A percentile compares a stretch with the other conserved stretches of the same genome.
Evolutionary conservation across 2,888 invertebrate species (phyloP).

Genomic region (Diadromus collaris): DNA sequence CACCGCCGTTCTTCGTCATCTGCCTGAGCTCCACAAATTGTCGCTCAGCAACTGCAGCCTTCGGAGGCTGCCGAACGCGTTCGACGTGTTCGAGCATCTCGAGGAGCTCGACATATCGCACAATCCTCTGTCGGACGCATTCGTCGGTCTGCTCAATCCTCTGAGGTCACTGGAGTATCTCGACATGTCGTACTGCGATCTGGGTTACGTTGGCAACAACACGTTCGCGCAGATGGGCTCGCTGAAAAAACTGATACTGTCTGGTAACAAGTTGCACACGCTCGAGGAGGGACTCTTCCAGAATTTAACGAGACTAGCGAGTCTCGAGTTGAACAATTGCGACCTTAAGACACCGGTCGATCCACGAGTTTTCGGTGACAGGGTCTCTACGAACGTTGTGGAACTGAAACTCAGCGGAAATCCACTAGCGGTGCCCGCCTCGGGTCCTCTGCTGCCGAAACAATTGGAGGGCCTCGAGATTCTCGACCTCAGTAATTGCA

Average conservation of each 20-base stretch:
- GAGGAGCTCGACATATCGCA: conserved; percentile 87
- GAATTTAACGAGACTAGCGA: conserved; percentile 85
- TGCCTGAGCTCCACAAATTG: conserved; percentile 85
- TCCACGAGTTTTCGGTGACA: conserved; percentile 86
- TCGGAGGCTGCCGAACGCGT: conserved; percentile 84
- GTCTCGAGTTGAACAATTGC: conserved; percentile 86
- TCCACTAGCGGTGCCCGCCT: conserved; percentile 83
- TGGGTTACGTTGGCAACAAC: conserved; percentile 84
- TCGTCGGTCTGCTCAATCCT: conserved; percentile 85
- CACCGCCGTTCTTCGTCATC: conserved; percentile 84
- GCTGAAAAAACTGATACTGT: conserved; percentile 85
- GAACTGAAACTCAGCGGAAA: conserved; percentile 87
- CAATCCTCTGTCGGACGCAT: conserved; percentile 86
- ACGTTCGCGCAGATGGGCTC: conserved; percentile 87
- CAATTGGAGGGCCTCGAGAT: conserved; percentile 85
- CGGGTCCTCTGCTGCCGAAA: conserved; percentile 84
- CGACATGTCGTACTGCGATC: conserved; percentile 88
- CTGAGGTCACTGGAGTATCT: conserved; percentile 85
- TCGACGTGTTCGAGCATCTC: conserved; percentile 85
- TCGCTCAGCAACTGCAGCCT: conserved; percentile 86
- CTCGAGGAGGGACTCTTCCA: conserved; percentile 86
- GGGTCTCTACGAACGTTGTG: conserved; percentile 84
- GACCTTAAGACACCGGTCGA: conserved; percentile 85
- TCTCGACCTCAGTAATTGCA: conserved; percentile 86
- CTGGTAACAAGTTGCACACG: conserved; percentile 85